Conservation (phyloP, 2,888 invertebrate species). For the Biston stratarius region DNA sequence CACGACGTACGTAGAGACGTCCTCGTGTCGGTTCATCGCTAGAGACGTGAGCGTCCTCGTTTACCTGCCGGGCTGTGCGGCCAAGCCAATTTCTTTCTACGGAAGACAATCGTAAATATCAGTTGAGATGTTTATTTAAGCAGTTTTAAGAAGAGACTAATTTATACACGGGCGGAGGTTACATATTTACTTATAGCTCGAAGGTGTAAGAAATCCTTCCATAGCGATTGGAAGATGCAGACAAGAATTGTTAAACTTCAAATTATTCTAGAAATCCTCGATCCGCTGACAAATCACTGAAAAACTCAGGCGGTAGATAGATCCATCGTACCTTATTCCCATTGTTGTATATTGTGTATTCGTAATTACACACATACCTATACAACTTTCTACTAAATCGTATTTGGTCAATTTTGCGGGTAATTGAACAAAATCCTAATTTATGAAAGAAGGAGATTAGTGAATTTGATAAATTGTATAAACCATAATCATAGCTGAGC, state of each 20-base stretch:
- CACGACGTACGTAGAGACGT: neutral
- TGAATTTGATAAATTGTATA: constrained; percentile 4
- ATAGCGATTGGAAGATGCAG: neutral
- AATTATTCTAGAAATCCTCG: too few species aligned
- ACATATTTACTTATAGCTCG: neutral
- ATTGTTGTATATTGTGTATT: too few species aligned
- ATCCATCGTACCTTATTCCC: too few species aligned
- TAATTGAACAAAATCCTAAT: neutral
- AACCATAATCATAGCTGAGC: neutral
- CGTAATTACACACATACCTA: too few species aligned
- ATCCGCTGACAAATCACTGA: too few species aligned
- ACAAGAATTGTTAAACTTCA: neutral
- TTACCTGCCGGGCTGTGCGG: neutral
- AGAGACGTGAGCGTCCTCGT: constrained; percentile 1
- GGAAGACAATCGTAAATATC: constrained; percentile 11
- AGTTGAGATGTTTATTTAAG: neutral
- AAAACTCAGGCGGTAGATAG: too few species aligned
- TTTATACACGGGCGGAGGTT: neutral
- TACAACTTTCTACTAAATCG: too few species aligned
- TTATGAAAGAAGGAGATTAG: neutral
- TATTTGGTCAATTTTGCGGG: neutral
- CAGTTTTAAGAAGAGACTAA: neutral
- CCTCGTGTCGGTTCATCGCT: neutral
- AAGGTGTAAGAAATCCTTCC: neutral
- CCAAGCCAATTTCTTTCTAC: neutral